Evolutionary conservation across 1,140 invertebrate genomes (phyloP).

Genomic region (Rhopalosiphum padi): DNA sequence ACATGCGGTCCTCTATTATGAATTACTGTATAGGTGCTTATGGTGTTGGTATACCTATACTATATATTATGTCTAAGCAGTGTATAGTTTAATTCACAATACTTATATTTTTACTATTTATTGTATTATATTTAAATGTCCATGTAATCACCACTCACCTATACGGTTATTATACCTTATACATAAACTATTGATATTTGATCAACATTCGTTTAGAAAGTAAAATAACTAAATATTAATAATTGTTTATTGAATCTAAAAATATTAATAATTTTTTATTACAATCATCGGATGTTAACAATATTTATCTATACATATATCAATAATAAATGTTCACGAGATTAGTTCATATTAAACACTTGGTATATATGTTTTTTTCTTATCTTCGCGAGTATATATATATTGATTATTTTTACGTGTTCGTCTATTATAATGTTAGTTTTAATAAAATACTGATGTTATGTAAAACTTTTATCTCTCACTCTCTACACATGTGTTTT

Average conservation of each 20-base stretch:
- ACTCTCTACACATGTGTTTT: not conserved
- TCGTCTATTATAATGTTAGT: not conserved
- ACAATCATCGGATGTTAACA: not conserved
- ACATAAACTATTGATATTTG: not conserved
- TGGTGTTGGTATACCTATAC: not conserved
- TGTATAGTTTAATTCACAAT: not conserved
- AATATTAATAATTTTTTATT: not conserved
- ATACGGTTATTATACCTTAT: not conserved
- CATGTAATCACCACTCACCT: not conserved
- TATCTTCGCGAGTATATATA: not conserved
- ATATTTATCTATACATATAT: not conserved
- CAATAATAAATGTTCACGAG: not conserved
- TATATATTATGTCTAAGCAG: not conserved
- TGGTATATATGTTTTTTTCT: not conserved
- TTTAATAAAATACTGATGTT: not conserved
- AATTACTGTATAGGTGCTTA: not conserved
- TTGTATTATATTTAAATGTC: not conserved
- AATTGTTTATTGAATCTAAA: not conserved
- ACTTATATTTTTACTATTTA: not conserved
- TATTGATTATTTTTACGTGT: not conserved
- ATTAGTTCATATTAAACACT: not conserved
- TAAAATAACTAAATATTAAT: conserved; percentile 3
- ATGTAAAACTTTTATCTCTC: conserved; percentile 19
- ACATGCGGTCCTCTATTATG: not conserved
- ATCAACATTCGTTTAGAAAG: not conserved